Evolutionary conservation across 2,113 vertebrate genomes (phyloP).

Genomic region (Erpornis zantholeuca): DNA sequence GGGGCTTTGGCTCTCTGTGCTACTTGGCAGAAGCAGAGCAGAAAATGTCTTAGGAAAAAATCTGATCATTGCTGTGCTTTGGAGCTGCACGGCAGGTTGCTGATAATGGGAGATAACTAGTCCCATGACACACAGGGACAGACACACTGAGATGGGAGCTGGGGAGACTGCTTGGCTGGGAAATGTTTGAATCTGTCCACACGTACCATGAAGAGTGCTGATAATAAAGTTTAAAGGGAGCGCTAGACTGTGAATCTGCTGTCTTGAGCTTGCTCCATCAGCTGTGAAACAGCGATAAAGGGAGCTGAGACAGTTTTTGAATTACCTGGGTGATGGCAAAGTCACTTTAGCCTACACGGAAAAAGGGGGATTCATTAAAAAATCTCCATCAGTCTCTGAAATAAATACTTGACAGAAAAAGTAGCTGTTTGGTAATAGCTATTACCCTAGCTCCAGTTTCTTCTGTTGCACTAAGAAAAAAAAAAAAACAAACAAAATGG

Average conservation of each 20-base stretch:
- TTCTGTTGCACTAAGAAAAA: slow-evolving; percentile 38
- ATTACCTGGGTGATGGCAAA: background rate
- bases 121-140: background rate
- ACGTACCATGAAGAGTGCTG: background rate
- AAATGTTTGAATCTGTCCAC: background rate
- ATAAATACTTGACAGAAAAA: slow-evolving; percentile 25
- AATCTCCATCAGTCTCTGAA: background rate
- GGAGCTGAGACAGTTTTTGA: background rate
- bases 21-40: background rate
- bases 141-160: background rate
- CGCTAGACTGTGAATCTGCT: background rate
- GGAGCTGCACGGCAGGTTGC: background rate
- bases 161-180: background rate
- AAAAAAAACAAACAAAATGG: background rate
- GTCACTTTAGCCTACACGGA: background rate
- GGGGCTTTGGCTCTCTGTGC: background rate
- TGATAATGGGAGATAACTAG: background rate
- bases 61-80: background rate
- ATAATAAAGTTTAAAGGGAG: slow-evolving; percentile 28
- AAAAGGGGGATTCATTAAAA: background rate
- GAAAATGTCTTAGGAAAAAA: background rate
- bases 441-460: slow-evolving; percentile 5
- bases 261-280: background rate
- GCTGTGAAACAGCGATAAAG: background rate
- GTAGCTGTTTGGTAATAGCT: slow-evolving; percentile 21